Conservation (phyloP, 2,888 invertebrate species). For the Subacronicta megacephala region DNA sequence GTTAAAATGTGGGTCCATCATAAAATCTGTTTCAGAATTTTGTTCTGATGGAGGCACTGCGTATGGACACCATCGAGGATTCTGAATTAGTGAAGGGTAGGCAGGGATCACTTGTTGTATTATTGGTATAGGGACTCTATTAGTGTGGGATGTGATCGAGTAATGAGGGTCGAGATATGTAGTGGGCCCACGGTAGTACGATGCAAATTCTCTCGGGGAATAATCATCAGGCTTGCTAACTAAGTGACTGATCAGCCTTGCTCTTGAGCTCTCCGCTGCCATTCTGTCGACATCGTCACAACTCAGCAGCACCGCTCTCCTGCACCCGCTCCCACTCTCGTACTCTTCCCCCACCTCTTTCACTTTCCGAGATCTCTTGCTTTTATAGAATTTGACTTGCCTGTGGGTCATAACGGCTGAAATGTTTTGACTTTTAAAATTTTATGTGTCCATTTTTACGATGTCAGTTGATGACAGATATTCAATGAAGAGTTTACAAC, state of each 20-base stretch:
- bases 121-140: slow-evolving; percentile 14
- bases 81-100: slow-evolving; percentile 58
- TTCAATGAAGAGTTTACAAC: slow-evolving; percentile 31
- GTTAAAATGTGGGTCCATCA: slow-evolving; percentile 24
- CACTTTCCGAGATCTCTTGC: slow-evolving; percentile 34
- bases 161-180: slow-evolving; percentile 52
- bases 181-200: slow-evolving; percentile 59
- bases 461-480: slow-evolving; percentile 53
- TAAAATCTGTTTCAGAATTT: slow-evolving; percentile 38
- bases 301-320: slow-evolving; percentile 54
- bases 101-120: slow-evolving; percentile 46
- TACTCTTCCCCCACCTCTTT: slow-evolving; percentile 31
- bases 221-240: slow-evolving; percentile 44
- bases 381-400: slow-evolving; percentile 45
- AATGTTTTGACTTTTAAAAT: slow-evolving; percentile 56
- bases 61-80: slow-evolving; percentile 64
- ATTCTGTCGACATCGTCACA: slow-evolving; percentile 54
- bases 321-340: slow-evolving; percentile 8
- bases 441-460: slow-evolving; percentile 56
- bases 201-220: slow-evolving; percentile 61
- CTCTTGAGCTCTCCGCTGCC: slow-evolving; percentile 58
- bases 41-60: slow-evolving; percentile 52
- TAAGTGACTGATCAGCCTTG: slow-evolving; percentile 55
- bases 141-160: slow-evolving; percentile 61
- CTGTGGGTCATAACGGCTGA: slow-evolving; percentile 50